A percentile compares a stretch with the other conserved stretches of the same genome.
Conservation (phyloP, 2,797 vertebrate species). For the Macropodus opercularis region DNA sequence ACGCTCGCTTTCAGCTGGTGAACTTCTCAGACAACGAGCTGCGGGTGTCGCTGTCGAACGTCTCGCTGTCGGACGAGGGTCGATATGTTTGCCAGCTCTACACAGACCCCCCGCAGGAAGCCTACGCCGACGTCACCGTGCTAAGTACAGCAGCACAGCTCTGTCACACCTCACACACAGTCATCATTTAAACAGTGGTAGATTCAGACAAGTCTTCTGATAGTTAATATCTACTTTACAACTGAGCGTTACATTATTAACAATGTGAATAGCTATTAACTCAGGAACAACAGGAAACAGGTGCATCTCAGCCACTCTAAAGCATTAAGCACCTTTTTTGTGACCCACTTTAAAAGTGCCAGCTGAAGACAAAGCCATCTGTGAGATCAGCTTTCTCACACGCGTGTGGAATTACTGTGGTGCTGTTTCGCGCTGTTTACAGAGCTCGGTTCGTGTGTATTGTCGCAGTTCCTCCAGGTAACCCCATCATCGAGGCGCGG, state of each 20-base stretch:
- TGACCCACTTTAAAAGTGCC: neutral
- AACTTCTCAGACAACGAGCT: conserved; percentile 99
- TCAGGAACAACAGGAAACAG: too few relatives aligned
- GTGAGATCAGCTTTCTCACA: neutral
- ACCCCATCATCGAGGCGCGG: conserved; percentile 90
- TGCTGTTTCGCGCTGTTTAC: conserved; percentile 23
- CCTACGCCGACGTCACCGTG: conserved; percentile 94
- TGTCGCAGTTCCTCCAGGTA: conserved; percentile 89
- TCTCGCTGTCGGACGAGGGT: conserved; percentile 95
- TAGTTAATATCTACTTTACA: too few relatives aligned
- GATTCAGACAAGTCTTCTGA: too few relatives aligned
- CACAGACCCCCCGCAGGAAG: conserved; percentile 97
- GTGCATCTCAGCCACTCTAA: neutral
- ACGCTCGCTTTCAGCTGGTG: conserved; percentile 97
- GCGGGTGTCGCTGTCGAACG: conserved; percentile 94
- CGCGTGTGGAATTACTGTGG: neutral
- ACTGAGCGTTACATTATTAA: too few relatives aligned
- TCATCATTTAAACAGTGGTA: too few relatives aligned
- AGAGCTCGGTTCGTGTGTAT: conserved; percentile 39
- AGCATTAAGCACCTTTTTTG: neutral
- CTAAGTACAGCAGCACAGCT: conserved; percentile 83
- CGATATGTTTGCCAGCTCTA: conserved; percentile 98
- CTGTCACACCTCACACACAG: conserved; percentile 34
- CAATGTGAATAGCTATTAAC: too few relatives aligned
- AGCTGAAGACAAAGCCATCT: neutral